These are phyloP conservation scores for Zaprionus obscuricornis DNA, from an alignment of 2,888 invertebrate species.

Conservation along the genomic window DNA sequence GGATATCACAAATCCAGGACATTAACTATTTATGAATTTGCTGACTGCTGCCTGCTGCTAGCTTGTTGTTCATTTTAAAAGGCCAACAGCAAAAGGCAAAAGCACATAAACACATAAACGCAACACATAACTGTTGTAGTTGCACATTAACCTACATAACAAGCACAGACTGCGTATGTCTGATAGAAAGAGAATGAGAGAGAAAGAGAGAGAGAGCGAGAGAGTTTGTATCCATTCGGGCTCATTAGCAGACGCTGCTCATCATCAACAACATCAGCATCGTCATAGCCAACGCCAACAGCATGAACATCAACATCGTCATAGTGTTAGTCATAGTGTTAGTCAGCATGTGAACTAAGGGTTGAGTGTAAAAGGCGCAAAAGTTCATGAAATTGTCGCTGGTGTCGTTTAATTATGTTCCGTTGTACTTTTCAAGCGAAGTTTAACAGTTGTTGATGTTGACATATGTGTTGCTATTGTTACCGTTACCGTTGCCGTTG, in stretches of 20 bases:
- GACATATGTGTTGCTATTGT: constrained; percentile 64
- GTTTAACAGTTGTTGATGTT: constrained; percentile 37
- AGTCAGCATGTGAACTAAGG: no score
- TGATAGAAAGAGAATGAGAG: no score
- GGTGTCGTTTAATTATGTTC: constrained; percentile 75
- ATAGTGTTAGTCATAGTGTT: background rate
- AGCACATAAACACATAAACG: constrained; percentile 14
- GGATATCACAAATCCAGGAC: constrained; percentile 9
- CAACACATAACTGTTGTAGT: constrained; percentile 34
- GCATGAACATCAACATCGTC: background rate
- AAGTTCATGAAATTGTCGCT: constrained; percentile 32
- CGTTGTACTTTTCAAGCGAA: constrained; percentile 54
- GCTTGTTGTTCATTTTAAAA: constrained; percentile 28
- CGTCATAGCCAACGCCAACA: background rate
- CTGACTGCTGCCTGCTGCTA: constrained; percentile 33
- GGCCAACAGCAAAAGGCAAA: constrained; percentile 3
- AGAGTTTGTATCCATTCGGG: constrained; percentile 45
- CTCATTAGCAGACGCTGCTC: constrained; percentile 41
- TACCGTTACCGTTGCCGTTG: constrained; percentile 12
- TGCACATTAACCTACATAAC: constrained; percentile 72
- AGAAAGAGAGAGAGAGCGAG: no score
- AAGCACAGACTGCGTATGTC: no score
- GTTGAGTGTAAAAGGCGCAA: background rate
- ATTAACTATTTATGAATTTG: constrained; percentile 58
- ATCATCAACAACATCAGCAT: no score